These are phyloP conservation scores for Malurus splendens DNA, from an alignment of 2,797 vertebrate genomes.

Conservation along the genomic window DNA sequence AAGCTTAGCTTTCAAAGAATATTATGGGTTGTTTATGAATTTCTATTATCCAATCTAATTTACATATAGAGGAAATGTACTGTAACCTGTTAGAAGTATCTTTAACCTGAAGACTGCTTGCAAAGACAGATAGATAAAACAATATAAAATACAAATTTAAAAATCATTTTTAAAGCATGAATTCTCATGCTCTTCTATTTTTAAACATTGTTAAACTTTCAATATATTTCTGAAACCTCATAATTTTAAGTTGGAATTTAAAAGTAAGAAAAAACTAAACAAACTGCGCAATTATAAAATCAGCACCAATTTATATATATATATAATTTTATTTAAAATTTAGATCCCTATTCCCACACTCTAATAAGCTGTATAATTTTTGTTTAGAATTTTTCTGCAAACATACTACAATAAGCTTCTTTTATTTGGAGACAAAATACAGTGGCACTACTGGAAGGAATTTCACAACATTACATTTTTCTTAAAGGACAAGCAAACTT, in stretches of 20 bases:
- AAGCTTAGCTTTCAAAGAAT: conserved; percentile 92
- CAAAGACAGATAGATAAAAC: conserved; percentile 96
- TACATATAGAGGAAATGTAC: conserved; percentile 96
- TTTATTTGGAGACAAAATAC: conserved; percentile 94
- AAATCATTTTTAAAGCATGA: conserved; percentile 97
- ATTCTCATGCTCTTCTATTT: conserved; percentile 91
- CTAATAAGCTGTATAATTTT: conserved; percentile 96
- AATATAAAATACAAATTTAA: conserved; percentile 99
- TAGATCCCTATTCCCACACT: conserved; percentile 98
- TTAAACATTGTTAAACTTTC: conserved; percentile 91
- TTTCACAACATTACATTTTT: conserved; percentile 83
- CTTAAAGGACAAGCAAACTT: conserved; percentile 86
- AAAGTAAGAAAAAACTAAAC: conserved; percentile 93
- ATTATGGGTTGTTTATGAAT: conserved; percentile 85
- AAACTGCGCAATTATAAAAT: conserved; percentile 99
- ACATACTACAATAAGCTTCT: conserved; percentile 89
- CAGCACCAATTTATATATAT: conserved; percentile 99
- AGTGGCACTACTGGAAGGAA: conserved; percentile 92
- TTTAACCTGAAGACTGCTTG: conserved; percentile 93
- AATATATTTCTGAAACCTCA: conserved; percentile 97
- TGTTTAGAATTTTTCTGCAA: conserved; percentile 88
- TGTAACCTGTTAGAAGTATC: conserved; percentile 91
- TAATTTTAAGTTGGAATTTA: conserved; percentile 94
- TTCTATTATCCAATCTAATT: conserved; percentile 96
- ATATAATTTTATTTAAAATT: conserved; percentile 99